phyloP scores from a whole-genome alignment of 1,140 invertebrate genomes.

The Drosophila suzukii region DNA sequence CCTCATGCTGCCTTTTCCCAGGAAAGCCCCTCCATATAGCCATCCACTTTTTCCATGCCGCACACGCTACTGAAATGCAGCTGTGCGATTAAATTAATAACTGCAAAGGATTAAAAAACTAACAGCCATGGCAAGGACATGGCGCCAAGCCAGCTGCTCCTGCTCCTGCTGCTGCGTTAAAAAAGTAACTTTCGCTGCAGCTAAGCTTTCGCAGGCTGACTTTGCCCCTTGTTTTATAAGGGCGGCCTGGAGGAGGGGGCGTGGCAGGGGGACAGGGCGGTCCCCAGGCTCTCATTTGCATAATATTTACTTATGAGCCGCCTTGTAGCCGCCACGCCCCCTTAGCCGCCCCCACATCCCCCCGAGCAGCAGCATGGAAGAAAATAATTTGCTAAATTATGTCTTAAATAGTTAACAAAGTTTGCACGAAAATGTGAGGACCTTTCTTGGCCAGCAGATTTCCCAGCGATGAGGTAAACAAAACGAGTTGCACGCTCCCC shows the following conservation, averaged over 20 bases:
- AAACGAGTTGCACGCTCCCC: conserved; percentile 6
- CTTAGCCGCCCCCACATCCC: neutral
- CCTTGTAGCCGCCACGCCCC: conserved; percentile 6
- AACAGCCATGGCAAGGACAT: conserved; percentile 74
- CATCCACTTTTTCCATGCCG: conserved; percentile 5
- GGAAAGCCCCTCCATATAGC: neutral
- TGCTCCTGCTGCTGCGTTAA: conserved; percentile 1
- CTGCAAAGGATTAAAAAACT: conserved; percentile 80
- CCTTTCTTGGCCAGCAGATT: conserved; percentile 45
- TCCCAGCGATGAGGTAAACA: conserved; percentile 33
- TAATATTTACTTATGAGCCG: conserved; percentile 76
- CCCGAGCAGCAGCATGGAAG: conserved; percentile 51
- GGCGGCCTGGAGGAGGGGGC: neutral
- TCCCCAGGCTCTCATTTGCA: conserved; percentile 71
- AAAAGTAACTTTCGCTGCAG: conserved; percentile 64
- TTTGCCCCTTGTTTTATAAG: conserved; percentile 17
- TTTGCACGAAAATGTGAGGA: conserved; percentile 68
- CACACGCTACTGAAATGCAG: conserved; percentile 63
- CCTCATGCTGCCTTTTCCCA: neutral
- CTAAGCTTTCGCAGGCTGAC: conserved; percentile 45
- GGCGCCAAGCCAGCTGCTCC: conserved; percentile 56
- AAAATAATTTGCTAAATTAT: conserved; percentile 83
- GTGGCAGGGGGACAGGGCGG: neutral
- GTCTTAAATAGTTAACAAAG: conserved; percentile 83
- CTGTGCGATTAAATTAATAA: conserved; percentile 82